phyloP scores from a whole-genome alignment of 2,113 vertebrate genomes.

The Vanacampus margaritifer region DNA sequence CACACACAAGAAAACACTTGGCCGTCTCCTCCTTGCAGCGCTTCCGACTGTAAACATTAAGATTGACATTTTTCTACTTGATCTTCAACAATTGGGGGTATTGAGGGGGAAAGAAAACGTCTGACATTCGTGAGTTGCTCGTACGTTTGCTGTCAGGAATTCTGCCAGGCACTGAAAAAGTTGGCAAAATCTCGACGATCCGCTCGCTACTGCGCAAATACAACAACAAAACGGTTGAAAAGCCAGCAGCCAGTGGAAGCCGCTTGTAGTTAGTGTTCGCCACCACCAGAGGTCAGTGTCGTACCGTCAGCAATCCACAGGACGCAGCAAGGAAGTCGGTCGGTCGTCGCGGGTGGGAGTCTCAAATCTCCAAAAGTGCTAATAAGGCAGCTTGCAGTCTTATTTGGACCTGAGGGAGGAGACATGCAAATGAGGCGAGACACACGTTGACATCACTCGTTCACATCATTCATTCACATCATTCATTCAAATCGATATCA shows the following conservation, averaged over 20 bases:
- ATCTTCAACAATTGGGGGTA: too few species aligned
- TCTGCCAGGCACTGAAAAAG: constrained; percentile 45
- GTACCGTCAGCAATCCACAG: constrained; percentile 16
- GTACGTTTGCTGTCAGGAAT: constrained; percentile 2
- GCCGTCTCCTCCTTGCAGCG: neutral
- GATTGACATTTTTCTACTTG: constrained; percentile 52
- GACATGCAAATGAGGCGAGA: too few species aligned
- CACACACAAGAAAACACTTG: constrained; percentile 6
- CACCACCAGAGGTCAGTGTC: constrained; percentile 60
- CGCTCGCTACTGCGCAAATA: constrained; percentile 16
- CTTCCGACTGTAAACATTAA: constrained; percentile 60
- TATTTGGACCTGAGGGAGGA: too few species aligned
- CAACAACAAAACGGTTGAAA: constrained; percentile 16
- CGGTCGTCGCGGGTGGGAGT: too few species aligned
- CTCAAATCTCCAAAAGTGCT: too few species aligned
- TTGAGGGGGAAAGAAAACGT: too few species aligned
- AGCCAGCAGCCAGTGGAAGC: neutral
- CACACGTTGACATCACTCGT: too few species aligned
- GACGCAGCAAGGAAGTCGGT: neutral
- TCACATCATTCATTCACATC: too few species aligned
- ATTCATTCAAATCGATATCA: too few species aligned
- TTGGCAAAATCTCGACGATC: neutral
- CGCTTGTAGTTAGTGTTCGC: constrained; percentile 34
- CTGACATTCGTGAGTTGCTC: constrained; percentile 48
- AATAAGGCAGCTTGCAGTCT: too few species aligned